Conservation (phyloP, 35 echinoderm and acorn worm genomes). For the Lytechinus variegatus region DNA sequence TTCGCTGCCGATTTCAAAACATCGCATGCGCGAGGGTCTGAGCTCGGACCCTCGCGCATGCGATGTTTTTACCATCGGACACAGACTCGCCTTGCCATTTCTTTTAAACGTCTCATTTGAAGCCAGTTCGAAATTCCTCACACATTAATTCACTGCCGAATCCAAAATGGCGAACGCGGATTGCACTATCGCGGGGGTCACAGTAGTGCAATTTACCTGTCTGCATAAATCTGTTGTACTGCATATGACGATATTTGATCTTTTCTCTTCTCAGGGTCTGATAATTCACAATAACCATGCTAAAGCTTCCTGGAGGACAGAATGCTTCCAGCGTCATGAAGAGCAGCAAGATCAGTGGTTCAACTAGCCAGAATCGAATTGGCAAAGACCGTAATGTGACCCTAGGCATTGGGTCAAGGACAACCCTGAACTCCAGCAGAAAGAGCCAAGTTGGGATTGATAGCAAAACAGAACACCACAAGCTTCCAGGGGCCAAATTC, state of each 20-base stretch:
- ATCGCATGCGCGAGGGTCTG: too few relatives aligned
- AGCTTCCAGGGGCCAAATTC: slow-evolving; percentile 57
- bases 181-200: too few relatives aligned
- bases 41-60: too few relatives aligned
- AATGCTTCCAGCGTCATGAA: slow-evolving; percentile 50
- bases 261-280: not conserved
- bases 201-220: too few relatives aligned
- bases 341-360: slow-evolving; percentile 76
- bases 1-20: too few relatives aligned
- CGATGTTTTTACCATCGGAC: too few relatives aligned
- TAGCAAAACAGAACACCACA: slow-evolving; percentile 72
- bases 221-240: too few relatives aligned
- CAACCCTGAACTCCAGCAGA: slow-evolving; percentile 74
- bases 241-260: not conserved
- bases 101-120: too few relatives aligned
- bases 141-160: too few relatives aligned
- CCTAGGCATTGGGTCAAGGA: slow-evolving; percentile 71
- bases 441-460: slow-evolving; percentile 80
- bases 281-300: not conserved
- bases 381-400: slow-evolving; percentile 74
- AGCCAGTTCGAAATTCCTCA: too few relatives aligned
- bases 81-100: too few relatives aligned
- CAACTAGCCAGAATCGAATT: slow-evolving; percentile 75
- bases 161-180: too few relatives aligned
- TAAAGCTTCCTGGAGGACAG: slow-evolving; percentile 63